These are phyloP conservation scores for Leptopilina boulardi DNA, from an alignment of 1,140 invertebrate species.

Conservation along the genomic window DNA sequence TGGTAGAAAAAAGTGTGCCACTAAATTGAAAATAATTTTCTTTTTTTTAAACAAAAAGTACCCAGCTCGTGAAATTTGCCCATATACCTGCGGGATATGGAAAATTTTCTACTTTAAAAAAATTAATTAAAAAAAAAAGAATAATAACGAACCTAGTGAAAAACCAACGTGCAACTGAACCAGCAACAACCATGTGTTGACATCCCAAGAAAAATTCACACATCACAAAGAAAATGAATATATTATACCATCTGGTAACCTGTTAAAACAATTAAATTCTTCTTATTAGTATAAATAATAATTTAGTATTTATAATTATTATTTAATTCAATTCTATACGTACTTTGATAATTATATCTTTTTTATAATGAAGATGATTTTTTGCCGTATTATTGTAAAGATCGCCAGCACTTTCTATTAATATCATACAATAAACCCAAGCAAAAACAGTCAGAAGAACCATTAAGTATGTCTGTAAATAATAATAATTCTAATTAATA, in stretches of 20 bases:
- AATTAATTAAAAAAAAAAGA: not conserved
- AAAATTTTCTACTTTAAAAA: no score
- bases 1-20: no score
- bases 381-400: constrained; percentile 69
- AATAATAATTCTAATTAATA: constrained; percentile 20
- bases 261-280: constrained; percentile 64
- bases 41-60: no score
- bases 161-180: constrained; percentile 86
- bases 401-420: constrained; percentile 81
- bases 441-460: constrained; percentile 76
- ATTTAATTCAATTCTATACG: constrained; percentile 18
- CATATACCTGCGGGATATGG: no score
- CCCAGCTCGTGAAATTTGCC: no score
- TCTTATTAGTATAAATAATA: constrained; percentile 34
- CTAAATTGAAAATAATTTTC: no score
- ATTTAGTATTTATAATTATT: not conserved
- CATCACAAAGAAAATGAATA: constrained; percentile 85
- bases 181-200: constrained; percentile 86
- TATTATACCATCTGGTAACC: constrained; percentile 81
- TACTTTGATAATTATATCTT: constrained; percentile 77
- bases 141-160: constrained; percentile 81
- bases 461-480: constrained; percentile 81
- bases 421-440: constrained; percentile 80
- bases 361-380: constrained; percentile 75
- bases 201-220: constrained; percentile 85